Evolutionary conservation across 2,888 invertebrate species (phyloP).

Genomic region (Harpalus rufipes): DNA sequence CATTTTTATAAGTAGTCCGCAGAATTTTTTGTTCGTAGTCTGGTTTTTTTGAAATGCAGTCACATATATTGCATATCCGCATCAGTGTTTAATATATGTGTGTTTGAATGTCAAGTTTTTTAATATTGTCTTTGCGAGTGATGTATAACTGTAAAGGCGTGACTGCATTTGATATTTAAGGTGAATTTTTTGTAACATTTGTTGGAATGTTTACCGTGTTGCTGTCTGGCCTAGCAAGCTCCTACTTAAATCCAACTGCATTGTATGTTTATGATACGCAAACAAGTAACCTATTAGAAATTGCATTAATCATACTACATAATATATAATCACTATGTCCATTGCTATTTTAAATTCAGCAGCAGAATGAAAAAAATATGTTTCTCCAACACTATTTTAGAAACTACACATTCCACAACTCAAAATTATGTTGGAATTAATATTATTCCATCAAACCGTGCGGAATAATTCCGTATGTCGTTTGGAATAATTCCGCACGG

Average conservation of each 20-base stretch:
- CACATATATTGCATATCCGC: not conserved
- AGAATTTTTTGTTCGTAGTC: not conserved
- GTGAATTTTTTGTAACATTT: not conserved
- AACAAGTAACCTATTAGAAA: not conserved
- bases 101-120: not conserved
- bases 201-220: not conserved
- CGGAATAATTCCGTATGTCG: no score
- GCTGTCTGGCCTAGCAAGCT: not conserved
- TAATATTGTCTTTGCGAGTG: not conserved
- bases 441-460: no score
- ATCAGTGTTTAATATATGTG: not conserved
- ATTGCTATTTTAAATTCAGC: slow-evolving; percentile 5
- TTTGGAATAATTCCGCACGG: no score
- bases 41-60: not conserved
- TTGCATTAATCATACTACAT: slow-evolving; percentile 5
- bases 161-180: slow-evolving; percentile 25
- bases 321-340: slow-evolving; percentile 5
- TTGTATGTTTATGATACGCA: not conserved
- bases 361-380: not conserved
- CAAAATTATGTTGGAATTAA: no score
- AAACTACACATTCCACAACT: no score
- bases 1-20: not conserved
- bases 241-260: slow-evolving; percentile 9
- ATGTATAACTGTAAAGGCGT: slow-evolving; percentile 31
- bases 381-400: no score